Evolutionary conservation across 2,113 vertebrate species (phyloP).

Genomic region (Myrmecobius fasciatus): DNA sequence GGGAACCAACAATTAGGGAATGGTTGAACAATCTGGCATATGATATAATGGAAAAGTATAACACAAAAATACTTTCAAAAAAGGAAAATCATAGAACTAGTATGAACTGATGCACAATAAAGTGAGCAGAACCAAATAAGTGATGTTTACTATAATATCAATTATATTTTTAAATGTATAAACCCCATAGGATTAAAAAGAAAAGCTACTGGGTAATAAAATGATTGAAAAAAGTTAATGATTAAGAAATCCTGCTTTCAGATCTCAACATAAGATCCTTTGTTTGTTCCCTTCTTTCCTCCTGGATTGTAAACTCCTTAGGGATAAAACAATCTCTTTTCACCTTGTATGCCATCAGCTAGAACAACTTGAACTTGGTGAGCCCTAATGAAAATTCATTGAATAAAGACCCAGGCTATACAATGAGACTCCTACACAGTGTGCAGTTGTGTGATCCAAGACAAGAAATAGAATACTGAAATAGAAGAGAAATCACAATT

Average conservation of each 20-base stretch:
- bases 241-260: neutral
- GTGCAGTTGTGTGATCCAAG: slow-evolving; percentile 15
- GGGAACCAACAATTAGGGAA: neutral
- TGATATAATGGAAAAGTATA: neutral
- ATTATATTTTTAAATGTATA: neutral
- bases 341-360: neutral
- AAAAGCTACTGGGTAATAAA: neutral
- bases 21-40: neutral
- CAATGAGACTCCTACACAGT: neutral
- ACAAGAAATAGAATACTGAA: neutral
- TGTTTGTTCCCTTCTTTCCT: neutral
- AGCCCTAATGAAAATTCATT: neutral
- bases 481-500: neutral
- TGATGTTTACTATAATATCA: neutral
- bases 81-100: neutral
- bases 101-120: neutral
- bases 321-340: neutral
- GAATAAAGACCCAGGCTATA: neutral
- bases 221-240: neutral
- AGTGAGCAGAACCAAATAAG: neutral
- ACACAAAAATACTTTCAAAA: neutral
- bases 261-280: neutral
- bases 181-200: neutral
- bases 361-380: neutral
- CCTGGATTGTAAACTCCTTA: neutral